These are phyloP conservation scores for Dendropsophus ebraccatus DNA, from an alignment of 2,113 vertebrate genomes.

Conservation along the genomic window DNA sequence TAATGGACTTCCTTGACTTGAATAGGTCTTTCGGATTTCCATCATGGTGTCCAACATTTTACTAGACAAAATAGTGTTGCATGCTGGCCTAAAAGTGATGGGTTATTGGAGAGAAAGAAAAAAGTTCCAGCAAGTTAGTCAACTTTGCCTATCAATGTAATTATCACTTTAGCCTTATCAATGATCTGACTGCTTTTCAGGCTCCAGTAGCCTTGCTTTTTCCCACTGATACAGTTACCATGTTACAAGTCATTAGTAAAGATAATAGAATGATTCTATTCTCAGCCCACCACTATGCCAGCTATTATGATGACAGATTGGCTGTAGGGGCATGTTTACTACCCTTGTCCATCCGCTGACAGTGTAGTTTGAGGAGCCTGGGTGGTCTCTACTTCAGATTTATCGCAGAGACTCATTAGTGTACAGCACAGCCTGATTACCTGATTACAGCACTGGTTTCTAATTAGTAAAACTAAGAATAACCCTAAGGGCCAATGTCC, in stretches of 20 bases:
- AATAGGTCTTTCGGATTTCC: no score
- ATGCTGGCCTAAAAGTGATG: no score
- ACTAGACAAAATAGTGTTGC: no score
- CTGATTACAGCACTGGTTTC: constrained; percentile 34
- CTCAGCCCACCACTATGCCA: not conserved
- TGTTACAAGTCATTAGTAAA: constrained; percentile 31
- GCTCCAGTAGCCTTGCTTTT: not conserved
- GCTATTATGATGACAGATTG: constrained; percentile 45
- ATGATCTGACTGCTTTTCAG: not conserved
- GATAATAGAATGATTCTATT: constrained; percentile 36
- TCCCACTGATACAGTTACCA: not conserved
- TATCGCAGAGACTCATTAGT: constrained; percentile 49
- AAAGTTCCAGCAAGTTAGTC: not conserved
- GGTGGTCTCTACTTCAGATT: constrained; percentile 40
- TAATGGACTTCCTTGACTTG: no score
- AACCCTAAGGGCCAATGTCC: not conserved
- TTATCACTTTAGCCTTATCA: not conserved
- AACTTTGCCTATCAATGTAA: not conserved
- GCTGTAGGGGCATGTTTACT: constrained; percentile 37
- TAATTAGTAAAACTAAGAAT: constrained; percentile 37
- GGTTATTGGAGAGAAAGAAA: not conserved
- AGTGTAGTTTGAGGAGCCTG: constrained; percentile 30
- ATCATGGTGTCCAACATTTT: no score
- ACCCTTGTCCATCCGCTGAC: constrained; percentile 35
- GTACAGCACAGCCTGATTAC: constrained; percentile 18